Evolutionary conservation across 2,888 invertebrate genomes (phyloP), one percentile per base, ranked within the genome.

Genomic region (Apotomis betuletana): DNA sequence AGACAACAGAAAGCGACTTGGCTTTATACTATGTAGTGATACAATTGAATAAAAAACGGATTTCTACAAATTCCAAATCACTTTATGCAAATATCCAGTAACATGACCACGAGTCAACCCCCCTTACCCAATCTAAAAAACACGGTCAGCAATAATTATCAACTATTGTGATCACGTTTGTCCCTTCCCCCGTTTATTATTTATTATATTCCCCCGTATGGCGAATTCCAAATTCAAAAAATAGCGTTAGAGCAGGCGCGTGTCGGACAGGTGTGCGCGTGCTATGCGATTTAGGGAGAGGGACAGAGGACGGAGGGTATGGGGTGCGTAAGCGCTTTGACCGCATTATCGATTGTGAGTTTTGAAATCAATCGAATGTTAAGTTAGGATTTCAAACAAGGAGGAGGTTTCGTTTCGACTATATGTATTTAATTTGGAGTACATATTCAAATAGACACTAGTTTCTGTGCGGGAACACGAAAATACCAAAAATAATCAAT

Each of bases 191-290:
- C 36, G 27, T 60, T 61, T 68, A 71, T 27, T 27, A 27, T 27
- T 27, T 27, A 27, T 27, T 27, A 27, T 27, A 27, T 27, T 2
- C 27, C 27, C 27, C 27, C 27, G 27, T 27, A 63, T 70, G 58
- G 69, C 67, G 59, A 60, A 69, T 67, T 68, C 57, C 46, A 68
- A 71, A 68, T 74, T 62, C 51, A 64, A 68, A 41, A 49, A 65
- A 73, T 70, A 73, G 69, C 67, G 41, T 58, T 63, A 70, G 67
- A 68, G 69, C 73, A 49, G 71, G 75, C 76, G 73, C 76, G 76
- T 76, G 76, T 74, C 76, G 41, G 70, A 75, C 77, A 76, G 76
- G 77, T 77, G 76, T 68, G 76, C 70, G 64, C 60, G 61, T 55
- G 68, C 70, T 67, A n/a, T n/a, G 52, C 58, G 58, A 64, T 67